These are phyloP conservation scores for Lepus townsendii DNA, from an alignment of 2,797 vertebrate species.

Conservation along the genomic window DNA sequence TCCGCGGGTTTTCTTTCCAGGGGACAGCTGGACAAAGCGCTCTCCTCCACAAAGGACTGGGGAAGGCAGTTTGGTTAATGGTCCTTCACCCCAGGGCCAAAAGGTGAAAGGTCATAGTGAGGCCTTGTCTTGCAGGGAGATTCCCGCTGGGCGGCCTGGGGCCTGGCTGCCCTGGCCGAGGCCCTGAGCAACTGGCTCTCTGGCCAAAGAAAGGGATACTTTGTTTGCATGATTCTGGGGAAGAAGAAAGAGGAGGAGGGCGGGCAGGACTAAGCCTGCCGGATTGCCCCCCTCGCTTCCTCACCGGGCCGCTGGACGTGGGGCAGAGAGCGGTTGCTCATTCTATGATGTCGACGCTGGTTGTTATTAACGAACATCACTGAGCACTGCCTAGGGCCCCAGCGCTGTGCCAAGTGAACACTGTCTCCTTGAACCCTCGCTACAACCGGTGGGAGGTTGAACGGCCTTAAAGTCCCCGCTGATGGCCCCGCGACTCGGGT, in stretches of 20 bases:
- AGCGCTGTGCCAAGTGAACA: background rate
- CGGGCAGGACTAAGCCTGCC: background rate
- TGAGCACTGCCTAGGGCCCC: background rate
- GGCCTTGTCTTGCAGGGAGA: slow-evolving; percentile 68
- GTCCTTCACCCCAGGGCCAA: slow-evolving; percentile 79
- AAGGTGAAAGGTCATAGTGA: slow-evolving; percentile 76
- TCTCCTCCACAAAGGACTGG: slow-evolving; percentile 66
- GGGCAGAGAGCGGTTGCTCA: background rate
- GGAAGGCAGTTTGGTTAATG: slow-evolving; percentile 80
- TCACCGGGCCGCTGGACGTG: background rate
- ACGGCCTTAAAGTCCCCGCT: background rate
- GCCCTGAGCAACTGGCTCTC: slow-evolving; percentile 33
- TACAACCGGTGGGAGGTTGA: fast-evolving
- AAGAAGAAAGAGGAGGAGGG: background rate
- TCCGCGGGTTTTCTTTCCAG: slow-evolving; percentile 50
- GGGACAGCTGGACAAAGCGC: slow-evolving; percentile 74
- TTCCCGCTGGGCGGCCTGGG: slow-evolving; percentile 62
- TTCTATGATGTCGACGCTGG: fast-evolving
- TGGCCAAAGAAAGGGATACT: slow-evolving; percentile 66
- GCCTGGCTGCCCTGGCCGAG: slow-evolving; percentile 43
- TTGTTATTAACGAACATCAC: background rate
- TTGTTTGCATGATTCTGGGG: slow-evolving; percentile 42
- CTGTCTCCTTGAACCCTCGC: background rate
- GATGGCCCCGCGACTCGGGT: background rate
- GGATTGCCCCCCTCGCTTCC: background rate